Percentiles rank a stretch among this genome's conserved stretches.
These are phyloP conservation scores for Antechinus flavipes DNA, from an alignment of 2,113 vertebrate genomes.

Conservation along the genomic window DNA sequence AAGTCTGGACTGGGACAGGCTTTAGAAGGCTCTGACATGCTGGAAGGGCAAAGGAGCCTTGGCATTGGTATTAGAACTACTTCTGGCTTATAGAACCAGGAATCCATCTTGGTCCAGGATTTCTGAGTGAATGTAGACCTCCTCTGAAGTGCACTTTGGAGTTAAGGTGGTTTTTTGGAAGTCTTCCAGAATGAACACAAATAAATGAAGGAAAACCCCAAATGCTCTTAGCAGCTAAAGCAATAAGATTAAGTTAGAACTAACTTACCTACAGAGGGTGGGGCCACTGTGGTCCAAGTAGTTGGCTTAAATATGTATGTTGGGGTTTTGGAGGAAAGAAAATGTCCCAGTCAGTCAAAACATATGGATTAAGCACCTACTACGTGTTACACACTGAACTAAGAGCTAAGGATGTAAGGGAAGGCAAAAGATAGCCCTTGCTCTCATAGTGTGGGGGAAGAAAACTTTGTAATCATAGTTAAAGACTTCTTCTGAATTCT, in stretches of 20 bases:
- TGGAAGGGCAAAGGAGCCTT: neutral
- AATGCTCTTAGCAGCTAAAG: neutral
- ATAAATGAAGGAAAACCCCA: neutral
- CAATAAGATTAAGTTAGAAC: neutral
- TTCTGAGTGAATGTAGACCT: neutral
- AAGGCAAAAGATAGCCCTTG: neutral
- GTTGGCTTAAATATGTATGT: neutral
- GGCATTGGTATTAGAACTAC: neutral
- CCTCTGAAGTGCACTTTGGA: neutral
- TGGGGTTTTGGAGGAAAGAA: neutral
- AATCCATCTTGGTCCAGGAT: slow-evolving; percentile 18
- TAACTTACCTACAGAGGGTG: neutral
- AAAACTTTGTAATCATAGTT: neutral
- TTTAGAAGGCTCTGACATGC: neutral
- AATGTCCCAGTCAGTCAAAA: neutral
- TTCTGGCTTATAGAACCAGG: neutral
- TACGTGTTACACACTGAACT: too few relatives aligned
- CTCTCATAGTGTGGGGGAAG: neutral
- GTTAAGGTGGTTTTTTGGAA: neutral
- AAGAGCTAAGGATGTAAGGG: neutral
- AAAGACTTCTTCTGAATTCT: neutral
- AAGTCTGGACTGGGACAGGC: neutral
- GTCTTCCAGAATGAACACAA: neutral
- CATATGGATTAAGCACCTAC: neutral
- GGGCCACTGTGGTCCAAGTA: neutral